Evolutionary conservation across 1,140 invertebrate species (phyloP).

Genomic region (Orius laevigatus): DNA sequence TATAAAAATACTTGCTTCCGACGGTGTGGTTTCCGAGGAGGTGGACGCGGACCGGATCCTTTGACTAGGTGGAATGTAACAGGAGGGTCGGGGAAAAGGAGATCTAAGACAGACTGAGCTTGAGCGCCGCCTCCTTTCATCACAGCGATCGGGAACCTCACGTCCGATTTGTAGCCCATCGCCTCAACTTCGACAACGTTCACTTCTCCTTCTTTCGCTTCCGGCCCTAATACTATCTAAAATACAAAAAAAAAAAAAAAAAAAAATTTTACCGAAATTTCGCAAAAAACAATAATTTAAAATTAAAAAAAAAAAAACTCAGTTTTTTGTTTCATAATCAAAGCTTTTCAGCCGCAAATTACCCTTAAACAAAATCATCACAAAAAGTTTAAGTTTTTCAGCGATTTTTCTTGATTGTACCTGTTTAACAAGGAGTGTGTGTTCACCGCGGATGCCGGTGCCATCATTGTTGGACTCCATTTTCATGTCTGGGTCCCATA

Average conservation of each 20-base stretch:
- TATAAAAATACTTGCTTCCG: constrained; percentile 31
- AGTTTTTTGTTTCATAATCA: constrained; percentile 5
- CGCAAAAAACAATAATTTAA: background rate
- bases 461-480: constrained; percentile 20
- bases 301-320: background rate
- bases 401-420: constrained; percentile 11
- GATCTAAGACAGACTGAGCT: constrained; percentile 56
- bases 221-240: constrained; percentile 55
- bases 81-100: constrained; percentile 69
- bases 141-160: constrained; percentile 63
- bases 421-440: constrained; percentile 24
- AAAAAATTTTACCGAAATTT: background rate
- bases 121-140: constrained; percentile 53
- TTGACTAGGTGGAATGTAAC: constrained; percentile 64
- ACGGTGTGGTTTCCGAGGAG: constrained; percentile 68
- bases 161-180: constrained; percentile 49
- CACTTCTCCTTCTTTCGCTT: constrained; percentile 58
- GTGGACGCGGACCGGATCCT: constrained; percentile 61
- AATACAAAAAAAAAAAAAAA: constrained; percentile 7
- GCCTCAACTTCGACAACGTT: constrained; percentile 70
- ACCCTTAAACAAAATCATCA: constrained; percentile 11
- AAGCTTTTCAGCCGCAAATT: constrained; percentile 9
- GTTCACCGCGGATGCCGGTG: constrained; percentile 22
- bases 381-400: background rate
- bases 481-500: constrained; percentile 23